Evolutionary conservation across 2,797 vertebrate genomes (phyloP).

Genomic region (Pelobates cultripes): DNA sequence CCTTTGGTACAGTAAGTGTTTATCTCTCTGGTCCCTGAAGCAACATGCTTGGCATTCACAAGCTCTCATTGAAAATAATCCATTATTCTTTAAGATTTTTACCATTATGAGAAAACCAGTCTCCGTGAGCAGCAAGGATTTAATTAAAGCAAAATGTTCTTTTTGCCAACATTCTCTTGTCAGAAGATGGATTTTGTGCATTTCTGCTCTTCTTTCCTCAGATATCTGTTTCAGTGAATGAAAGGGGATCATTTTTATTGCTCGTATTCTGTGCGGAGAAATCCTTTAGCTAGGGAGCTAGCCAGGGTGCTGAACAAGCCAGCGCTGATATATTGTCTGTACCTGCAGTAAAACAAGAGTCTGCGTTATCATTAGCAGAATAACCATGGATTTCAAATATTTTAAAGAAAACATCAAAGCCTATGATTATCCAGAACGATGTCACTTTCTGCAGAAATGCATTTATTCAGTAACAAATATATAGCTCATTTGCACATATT

Average conservation of each 20-base stretch:
- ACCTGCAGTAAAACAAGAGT: conserved; percentile 6
- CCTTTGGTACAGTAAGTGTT: conserved; percentile 2
- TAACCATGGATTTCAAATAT: neutral
- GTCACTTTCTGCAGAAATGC: neutral
- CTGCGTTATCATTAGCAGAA: neutral
- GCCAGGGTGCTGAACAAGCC: conserved; percentile 1
- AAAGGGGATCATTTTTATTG: conserved; percentile 3
- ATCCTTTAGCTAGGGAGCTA: neutral
- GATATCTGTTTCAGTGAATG: conserved; percentile 14
- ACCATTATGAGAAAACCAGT: conserved; percentile 8
- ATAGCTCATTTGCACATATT: neutral
- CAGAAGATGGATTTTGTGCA: conserved; percentile 10
- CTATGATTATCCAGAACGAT: conserved; percentile 4
- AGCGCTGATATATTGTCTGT: neutral
- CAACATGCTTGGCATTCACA: neutral
- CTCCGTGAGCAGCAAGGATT: neutral
- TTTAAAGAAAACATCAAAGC: neutral
- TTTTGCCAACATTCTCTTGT: conserved; percentile 7
- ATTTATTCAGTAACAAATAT: neutral
- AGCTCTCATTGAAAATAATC: conserved; percentile 2
- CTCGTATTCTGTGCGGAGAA: neutral
- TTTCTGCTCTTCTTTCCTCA: neutral
- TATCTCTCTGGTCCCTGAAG: neutral
- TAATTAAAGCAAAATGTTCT: conserved; percentile 14
- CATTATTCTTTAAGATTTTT: conserved; percentile 1